A percentile compares a stretch with the other conserved stretches of the same genome.
phyloP scores from a whole-genome alignment of 2,113 vertebrate genomes.

The Propithecus coquereli region DNA sequence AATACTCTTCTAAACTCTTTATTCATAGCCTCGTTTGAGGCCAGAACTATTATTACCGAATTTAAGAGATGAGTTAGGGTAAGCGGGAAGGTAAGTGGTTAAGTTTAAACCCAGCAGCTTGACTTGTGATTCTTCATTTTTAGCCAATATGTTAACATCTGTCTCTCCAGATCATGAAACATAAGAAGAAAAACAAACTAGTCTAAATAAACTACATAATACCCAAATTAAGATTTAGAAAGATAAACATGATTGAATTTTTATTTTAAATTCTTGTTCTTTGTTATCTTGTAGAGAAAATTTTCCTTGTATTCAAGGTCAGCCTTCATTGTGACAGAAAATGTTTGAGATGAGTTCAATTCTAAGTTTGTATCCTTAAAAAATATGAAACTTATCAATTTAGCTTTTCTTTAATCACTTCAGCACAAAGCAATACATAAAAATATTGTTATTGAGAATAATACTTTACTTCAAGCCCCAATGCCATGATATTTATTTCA shows the following conservation, averaged over 20 bases:
- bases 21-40: not conserved
- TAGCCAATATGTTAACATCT: not conserved
- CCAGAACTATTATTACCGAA: not conserved
- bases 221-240: not conserved
- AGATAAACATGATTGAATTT: not conserved
- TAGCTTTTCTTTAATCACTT: not conserved
- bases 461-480: not conserved
- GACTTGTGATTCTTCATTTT: not conserved
- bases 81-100: not conserved
- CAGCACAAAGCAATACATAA: not conserved
- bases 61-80: not conserved
- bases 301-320: not conserved
- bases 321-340: not conserved
- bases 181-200: not conserved
- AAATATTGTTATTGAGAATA: not conserved
- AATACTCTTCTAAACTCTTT: not conserved
- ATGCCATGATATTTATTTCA: not conserved
- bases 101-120: not conserved
- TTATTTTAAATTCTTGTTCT: not conserved
- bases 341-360: not conserved
- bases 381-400: not conserved
- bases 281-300: not conserved
- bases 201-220: not conserved
- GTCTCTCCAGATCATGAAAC: not conserved
- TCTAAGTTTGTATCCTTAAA: not conserved